These are phyloP conservation scores for Chrysaora quinquecirrha DNA, from an alignment of 30 jellyfish, hydroid and myxozoan species.

Conservation along the genomic window DNA sequence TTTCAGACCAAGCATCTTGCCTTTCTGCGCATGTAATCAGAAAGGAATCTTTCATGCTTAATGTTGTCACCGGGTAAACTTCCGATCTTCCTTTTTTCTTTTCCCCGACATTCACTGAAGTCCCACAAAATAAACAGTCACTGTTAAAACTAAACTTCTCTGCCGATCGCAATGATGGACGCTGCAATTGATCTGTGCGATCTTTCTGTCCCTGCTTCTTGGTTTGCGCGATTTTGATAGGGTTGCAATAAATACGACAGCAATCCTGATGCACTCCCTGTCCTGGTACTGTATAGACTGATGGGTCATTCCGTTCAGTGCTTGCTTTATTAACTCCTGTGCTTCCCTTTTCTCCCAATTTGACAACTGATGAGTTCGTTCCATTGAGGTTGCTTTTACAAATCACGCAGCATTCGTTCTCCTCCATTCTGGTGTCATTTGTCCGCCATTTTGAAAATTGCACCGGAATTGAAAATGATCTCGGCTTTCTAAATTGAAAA, in stretches of 20 bases:
- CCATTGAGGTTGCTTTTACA: background rate
- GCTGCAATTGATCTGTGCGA: constrained; percentile 9
- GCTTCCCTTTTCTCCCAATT: constrained; percentile 27
- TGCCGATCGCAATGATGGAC: constrained; percentile 15
- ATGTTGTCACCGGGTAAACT: constrained; percentile 10
- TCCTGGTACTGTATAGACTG: constrained; percentile 5
- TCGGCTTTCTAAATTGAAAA: no score
- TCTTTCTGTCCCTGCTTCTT: background rate
- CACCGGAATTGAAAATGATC: no score
- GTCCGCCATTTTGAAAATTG: constrained; percentile 11
- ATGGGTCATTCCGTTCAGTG: constrained; percentile 1
- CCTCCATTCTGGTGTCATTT: constrained; percentile 6
- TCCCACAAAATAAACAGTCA: constrained; percentile 23
- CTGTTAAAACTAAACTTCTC: constrained; percentile 8
- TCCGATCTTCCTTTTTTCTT: background rate
- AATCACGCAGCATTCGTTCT: constrained; percentile 4
- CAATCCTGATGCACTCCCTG: constrained; percentile 22
- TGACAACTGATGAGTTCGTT: constrained; percentile 16
- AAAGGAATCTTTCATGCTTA: constrained; percentile 4
- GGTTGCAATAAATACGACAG: constrained; percentile 7
- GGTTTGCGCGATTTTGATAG: background rate
- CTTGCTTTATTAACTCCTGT: constrained; percentile 24
- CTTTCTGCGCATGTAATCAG: constrained; percentile 14
- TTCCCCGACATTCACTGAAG: constrained; percentile 1
- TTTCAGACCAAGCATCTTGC: constrained; percentile 12